A percentile compares a stretch with the other conserved stretches of the same genome.
phyloP scores from a whole-genome alignment of 2,888 invertebrate species.

The Beris morrisii region DNA sequence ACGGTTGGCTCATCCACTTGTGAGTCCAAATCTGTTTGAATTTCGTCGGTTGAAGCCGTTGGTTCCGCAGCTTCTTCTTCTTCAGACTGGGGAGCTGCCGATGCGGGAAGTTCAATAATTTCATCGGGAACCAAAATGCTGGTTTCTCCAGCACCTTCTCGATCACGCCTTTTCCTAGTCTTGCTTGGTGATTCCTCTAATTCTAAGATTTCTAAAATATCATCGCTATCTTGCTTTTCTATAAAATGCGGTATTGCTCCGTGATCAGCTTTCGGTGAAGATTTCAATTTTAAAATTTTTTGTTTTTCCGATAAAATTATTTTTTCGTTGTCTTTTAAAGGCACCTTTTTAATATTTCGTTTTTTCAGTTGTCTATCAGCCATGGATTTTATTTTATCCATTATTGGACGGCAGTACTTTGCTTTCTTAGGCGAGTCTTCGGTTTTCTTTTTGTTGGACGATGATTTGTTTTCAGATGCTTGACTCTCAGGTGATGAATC shows the following conservation, averaged over 20 bases:
- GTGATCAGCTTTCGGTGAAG: slow-evolving; percentile 64
- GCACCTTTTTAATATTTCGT: slow-evolving; percentile 50
- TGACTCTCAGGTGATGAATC: slow-evolving; percentile 48
- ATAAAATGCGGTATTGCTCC: slow-evolving; percentile 56
- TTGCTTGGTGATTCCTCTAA: slow-evolving; percentile 56
- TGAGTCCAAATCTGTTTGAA: not conserved
- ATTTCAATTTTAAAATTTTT: slow-evolving; percentile 63
- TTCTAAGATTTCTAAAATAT: slow-evolving; percentile 54
- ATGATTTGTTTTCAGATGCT: slow-evolving; percentile 15
- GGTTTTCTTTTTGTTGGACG: slow-evolving; percentile 5
- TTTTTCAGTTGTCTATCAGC: slow-evolving; percentile 66
- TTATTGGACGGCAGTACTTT: slow-evolving; percentile 63
- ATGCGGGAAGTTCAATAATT: slow-evolving; percentile 49
- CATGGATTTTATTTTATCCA: slow-evolving; percentile 66
- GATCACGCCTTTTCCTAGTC: slow-evolving; percentile 45
- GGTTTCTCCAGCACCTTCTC: slow-evolving; percentile 36
- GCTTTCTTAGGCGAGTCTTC: slow-evolving; percentile 58
- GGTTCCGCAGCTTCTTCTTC: slow-evolving; percentile 26
- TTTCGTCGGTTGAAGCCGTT: slow-evolving; percentile 42
- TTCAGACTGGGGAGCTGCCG: not conserved
- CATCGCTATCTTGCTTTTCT: slow-evolving; percentile 57
- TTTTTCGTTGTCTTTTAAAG: slow-evolving; percentile 57
- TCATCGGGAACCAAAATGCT: slow-evolving; percentile 53
- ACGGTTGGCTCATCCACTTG: slow-evolving; percentile 55
- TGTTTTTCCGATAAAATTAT: slow-evolving; percentile 58